Conservation (phyloP, 2,888 invertebrate species). For the Crocallis elinguaria region DNA sequence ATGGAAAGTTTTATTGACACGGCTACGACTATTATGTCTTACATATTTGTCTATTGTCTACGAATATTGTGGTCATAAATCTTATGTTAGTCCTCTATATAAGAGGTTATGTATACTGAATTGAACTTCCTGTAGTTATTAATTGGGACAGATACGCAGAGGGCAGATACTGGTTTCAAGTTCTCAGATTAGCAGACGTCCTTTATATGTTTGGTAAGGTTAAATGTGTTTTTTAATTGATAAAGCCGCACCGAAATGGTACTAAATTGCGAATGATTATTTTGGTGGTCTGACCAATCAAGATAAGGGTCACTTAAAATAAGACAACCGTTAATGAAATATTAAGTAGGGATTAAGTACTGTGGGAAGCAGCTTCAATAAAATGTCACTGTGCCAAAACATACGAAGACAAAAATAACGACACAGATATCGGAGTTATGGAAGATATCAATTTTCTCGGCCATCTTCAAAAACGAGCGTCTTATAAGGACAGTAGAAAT, state of each 20-base stretch:
- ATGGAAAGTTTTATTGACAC: too few relatives aligned
- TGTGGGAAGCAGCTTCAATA: neutral
- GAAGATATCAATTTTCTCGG: neutral
- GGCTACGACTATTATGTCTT: neutral
- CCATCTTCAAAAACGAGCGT: neutral
- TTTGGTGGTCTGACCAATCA: constrained; percentile 20
- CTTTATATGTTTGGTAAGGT: constrained; percentile 18
- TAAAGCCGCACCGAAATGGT: constrained; percentile 19
- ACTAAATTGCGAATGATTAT: constrained; percentile 22
- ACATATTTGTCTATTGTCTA: neutral
- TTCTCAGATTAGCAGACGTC: constrained; percentile 27
- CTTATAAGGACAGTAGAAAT: constrained; percentile 22
- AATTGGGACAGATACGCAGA: too few relatives aligned
- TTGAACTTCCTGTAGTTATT: too few relatives aligned
- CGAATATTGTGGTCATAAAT: too few relatives aligned
- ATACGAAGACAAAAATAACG: neutral
- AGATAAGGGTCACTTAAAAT: constrained; percentile 15
- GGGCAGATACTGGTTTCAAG: too few relatives aligned
- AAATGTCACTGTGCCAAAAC: neutral
- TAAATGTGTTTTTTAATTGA: constrained; percentile 23
- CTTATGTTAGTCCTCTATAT: too few relatives aligned
- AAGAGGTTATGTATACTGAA: too few relatives aligned
- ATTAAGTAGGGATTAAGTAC: neutral
- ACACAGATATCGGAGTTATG: neutral
- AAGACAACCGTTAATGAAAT: constrained; percentile 11